A percentile compares a stretch with the other conserved stretches of the same genome.
Evolutionary conservation across 2,888 invertebrate species (phyloP).

Genomic region (Athripsodes cinereus): DNA sequence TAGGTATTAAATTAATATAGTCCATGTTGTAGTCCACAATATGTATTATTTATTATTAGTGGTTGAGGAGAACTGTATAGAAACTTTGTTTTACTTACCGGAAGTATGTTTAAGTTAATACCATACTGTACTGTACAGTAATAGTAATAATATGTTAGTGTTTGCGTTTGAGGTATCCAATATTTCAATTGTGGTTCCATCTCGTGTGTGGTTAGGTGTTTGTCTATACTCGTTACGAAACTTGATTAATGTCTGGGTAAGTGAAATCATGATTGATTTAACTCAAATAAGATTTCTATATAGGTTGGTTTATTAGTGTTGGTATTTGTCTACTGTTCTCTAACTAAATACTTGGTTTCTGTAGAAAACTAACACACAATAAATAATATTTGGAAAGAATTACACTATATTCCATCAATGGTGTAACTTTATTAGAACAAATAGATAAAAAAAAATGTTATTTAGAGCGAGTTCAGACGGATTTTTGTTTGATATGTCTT

Average conservation of each 20-base stretch:
- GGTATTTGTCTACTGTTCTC: background rate
- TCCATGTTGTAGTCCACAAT: no score
- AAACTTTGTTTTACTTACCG: background rate
- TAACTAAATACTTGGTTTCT: background rate
- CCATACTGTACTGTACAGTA: background rate
- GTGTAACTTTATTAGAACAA: background rate
- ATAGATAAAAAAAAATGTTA: background rate
- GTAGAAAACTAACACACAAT: background rate
- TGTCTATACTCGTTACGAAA: background rate
- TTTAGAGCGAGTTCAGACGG: no score
- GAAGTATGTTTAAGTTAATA: background rate
- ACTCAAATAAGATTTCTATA: background rate
- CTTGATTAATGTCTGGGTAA: background rate
- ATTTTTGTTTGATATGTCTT: no score
- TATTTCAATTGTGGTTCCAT: constrained; percentile 1
- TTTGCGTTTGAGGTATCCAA: background rate
- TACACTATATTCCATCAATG: background rate
- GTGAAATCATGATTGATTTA: background rate
- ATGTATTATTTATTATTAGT: no score
- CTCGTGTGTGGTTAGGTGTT: background rate
- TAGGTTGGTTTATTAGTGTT: background rate
- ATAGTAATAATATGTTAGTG: no score
- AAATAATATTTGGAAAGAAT: no score
- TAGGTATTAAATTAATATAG: no score
- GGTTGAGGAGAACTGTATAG: no score